These are phyloP conservation scores for Nymphalis c-album DNA, from an alignment of 2,888 invertebrate genomes.

Conservation along the genomic window DNA sequence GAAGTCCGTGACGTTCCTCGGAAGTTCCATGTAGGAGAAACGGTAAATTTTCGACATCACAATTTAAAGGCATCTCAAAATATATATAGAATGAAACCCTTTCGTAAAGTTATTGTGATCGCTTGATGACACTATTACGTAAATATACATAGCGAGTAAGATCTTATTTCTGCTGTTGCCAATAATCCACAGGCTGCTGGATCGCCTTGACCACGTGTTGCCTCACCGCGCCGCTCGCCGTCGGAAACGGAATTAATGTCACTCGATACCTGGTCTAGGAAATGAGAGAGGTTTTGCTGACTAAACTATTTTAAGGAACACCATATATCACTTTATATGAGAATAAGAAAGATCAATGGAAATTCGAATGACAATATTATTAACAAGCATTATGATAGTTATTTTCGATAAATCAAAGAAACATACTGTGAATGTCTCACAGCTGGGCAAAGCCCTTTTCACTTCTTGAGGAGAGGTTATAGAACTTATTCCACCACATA, in stretches of 20 bases:
- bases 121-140: conserved; percentile 37
- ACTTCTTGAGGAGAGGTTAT: no score
- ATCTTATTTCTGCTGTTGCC: conserved; percentile 44
- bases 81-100: not conserved
- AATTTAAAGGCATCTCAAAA: not conserved
- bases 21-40: no score
- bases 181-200: conserved; percentile 43
- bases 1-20: no score
- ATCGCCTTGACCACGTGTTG: conserved; percentile 56
- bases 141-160: conserved; percentile 36
- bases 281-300: conserved; percentile 24
- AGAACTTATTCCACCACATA: no score
- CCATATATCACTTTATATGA: no score
- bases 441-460: no score
- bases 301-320: not conserved
- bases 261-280: conserved; percentile 34
- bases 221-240: conserved; percentile 47
- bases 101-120: conserved; percentile 21
- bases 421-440: no score
- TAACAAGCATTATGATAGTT: no score
- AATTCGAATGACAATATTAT: no score
- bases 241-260: conserved; percentile 50
- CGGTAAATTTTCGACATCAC: no score
- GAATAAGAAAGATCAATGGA: no score
- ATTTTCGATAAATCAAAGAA: no score